Evolutionary conservation across 1,140 invertebrate genomes (phyloP), one percentile per base, ranked within the genome.

Genomic region (Oryctes rhinoceros): DNA sequence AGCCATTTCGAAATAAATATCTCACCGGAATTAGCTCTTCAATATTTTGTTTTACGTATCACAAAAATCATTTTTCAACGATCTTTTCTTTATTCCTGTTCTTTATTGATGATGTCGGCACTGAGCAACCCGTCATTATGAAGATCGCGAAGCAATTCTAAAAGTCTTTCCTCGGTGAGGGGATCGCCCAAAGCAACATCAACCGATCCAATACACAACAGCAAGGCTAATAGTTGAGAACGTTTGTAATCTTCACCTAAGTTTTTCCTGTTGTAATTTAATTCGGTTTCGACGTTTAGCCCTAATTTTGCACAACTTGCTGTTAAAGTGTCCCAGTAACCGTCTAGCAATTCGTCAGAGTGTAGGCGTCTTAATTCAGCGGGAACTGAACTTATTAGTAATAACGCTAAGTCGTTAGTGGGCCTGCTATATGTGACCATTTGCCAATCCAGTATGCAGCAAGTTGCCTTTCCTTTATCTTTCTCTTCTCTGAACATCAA

Each of bases 391-490:
- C 93, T 95, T n/a, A 95, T 90, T 3, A 96, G 86, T n/a, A 96
- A 87, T 30, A 95, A 86, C 0, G 94, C 94, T 0, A 95, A 88
- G 85, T 96, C 94, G 84, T 95, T 95, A n/a, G 92, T 94, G 1
- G 92, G 92, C 80, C 92, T 88, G 78, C 93, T 94, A 80, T 94
- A 92, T 0, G 94, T 94, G 76, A 95, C 93, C 94, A 96, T 95
- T 89, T 95, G 94, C 94, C 94, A 96, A 85, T 95, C 94, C 18
- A 96, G 86, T 24, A 95, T 93, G 24, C 91, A 90, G 83, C 94
- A 96, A 20, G 88, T 87, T 77, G 80, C 82, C 24, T 6, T 15
- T 15, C 79, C 78, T 67, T 85, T 83, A 30, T 86, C 84, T 74
- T 86, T 83, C 20, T 86, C 84, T 81, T 92, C 90, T 47, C 89